Base-by-base conservation (phyloP, 2,888 invertebrate genomes). In the Stenodema calcarata region DNA sequence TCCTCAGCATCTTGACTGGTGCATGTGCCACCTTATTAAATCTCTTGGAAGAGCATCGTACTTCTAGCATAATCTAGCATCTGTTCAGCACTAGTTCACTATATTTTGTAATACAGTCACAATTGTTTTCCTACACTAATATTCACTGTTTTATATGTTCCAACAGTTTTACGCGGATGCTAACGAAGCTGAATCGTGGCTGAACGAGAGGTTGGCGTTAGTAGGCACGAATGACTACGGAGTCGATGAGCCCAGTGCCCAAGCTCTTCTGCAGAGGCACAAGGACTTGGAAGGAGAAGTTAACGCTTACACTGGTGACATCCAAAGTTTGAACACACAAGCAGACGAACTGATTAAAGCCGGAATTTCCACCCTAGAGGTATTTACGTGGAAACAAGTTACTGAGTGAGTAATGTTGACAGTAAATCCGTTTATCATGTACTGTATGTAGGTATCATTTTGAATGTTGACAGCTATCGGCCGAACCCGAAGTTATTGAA, bases 101-200 rank as follows among this genome's bases (percentile, higher is more conserved):
- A 35, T 35, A 35, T 35, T 35, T 35, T 35, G 35, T 35, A 4
- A 7, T 7, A 4, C 35, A 35, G 2, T 35, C 7, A 7, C 35
- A 7, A 4, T 35, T 35, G 2, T 2, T 35, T 35, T 35, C 35
- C 7, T 4, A 35, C n/a, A n/a, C n/a, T n/a, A n/a, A n/a, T n/a
- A 44, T 44, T 44, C 14, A 44, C 12, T 16, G n/a, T 14, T 4
- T 50, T 14, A 50, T 50, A 50, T n/a, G 14, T 16, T 50, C 50
- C n/a, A 16, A 50, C 91, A 95, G 94, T 98, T 98, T 92, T 98
- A 98, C 91, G 96, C 98, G 0, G 99, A 99, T 91, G 98, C 98
- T 0, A 98, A 99, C 92, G 99, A 99, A 90, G 96, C 98, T 0
- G 99, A 99, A 90, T 98, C 98, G 0, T 99, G 98, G 98, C 94